Conservation (phyloP, 2,888 invertebrate genomes). For the Brenthis ino region DNA sequence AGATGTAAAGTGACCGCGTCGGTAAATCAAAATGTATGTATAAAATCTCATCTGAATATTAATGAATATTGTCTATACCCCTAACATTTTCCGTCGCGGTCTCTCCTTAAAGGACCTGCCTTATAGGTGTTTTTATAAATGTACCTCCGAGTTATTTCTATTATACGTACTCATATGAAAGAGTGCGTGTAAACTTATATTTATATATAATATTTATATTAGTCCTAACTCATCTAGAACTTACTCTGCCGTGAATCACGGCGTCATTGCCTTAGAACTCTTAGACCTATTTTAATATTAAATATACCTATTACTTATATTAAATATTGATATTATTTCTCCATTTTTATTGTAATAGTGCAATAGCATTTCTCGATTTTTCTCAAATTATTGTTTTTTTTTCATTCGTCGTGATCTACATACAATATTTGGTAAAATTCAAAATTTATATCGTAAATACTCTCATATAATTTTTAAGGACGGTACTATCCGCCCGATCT, state of each 20-base stretch:
- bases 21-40: constrained; percentile 21
- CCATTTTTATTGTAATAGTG: neutral
- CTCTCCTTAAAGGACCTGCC: constrained; percentile 74
- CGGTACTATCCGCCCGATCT: too few species aligned
- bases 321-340: constrained; percentile 14
- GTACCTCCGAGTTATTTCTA: constrained; percentile 60
- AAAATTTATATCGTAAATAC: constrained; percentile 4
- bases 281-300: constrained; percentile 47
- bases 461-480: too few species aligned
- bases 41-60: too few species aligned
- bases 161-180: constrained; percentile 42
- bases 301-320: constrained; percentile 29
- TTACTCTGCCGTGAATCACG: constrained; percentile 54
- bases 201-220: constrained; percentile 60
- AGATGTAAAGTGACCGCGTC: constrained; percentile 61
- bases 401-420: constrained; percentile 1
- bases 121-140: constrained; percentile 78
- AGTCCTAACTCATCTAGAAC: constrained; percentile 49
- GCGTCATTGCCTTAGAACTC: constrained; percentile 67
- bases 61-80: neutral
- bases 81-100: constrained; percentile 53
- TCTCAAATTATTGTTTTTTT: neutral
- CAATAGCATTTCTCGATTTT: neutral
- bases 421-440: constrained; percentile 1
- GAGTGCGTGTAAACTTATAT: constrained; percentile 56